phyloP scores from a whole-genome alignment of 2,888 invertebrate species.

The Melanargia galathea region DNA sequence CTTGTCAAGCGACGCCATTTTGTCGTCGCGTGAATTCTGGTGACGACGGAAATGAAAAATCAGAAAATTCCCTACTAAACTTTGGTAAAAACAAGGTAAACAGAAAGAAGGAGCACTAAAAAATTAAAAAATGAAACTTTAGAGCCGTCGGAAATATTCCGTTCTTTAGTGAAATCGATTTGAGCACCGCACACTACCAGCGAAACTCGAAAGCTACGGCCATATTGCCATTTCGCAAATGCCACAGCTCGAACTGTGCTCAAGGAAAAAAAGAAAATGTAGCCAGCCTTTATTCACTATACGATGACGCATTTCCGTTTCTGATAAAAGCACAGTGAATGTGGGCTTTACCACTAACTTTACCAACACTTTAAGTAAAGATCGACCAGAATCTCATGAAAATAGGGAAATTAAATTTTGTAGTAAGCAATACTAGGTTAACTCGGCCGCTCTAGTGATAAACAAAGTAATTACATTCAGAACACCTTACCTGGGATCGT shows the following conservation, averaged over 20 bases:
- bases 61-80: conserved; percentile 65
- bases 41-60: conserved; percentile 78
- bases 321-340: background rate
- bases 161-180: conserved; percentile 69
- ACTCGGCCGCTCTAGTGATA: too few relatives aligned
- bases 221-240: conserved; percentile 70
- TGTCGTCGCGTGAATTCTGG: conserved; percentile 80
- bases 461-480: too few relatives aligned
- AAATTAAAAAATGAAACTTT: conserved; percentile 76
- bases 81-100: conserved; percentile 66
- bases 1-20: conserved; percentile 83
- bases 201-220: conserved; percentile 79
- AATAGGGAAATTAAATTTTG: too few relatives aligned
- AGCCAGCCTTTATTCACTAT: conserved; percentile 43
- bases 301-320: conserved; percentile 46
- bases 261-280: conserved; percentile 46
- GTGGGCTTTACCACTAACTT: too few relatives aligned
- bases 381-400: too few relatives aligned
- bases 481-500: too few relatives aligned
- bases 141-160: conserved; percentile 73
- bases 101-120: conserved; percentile 68
- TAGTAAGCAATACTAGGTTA: too few relatives aligned
- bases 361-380: too few relatives aligned
- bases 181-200: conserved; percentile 79
- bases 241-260: conserved; percentile 48